These are phyloP conservation scores for Dysmachus trigonus DNA, from an alignment of 2,888 invertebrate genomes.

Conservation along the genomic window DNA sequence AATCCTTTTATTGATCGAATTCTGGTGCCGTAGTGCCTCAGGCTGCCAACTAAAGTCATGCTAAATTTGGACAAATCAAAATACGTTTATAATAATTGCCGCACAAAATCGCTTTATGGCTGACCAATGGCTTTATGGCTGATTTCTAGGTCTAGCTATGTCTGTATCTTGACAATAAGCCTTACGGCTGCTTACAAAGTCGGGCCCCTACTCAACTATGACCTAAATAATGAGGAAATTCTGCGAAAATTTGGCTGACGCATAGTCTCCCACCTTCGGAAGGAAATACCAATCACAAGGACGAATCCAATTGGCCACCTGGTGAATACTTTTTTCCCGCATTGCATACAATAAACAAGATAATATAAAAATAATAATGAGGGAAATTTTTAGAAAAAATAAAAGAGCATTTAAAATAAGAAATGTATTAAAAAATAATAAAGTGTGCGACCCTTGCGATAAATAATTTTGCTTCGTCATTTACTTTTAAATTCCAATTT, in stretches of 20 bases:
- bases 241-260: not conserved
- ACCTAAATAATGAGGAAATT: conserved; percentile 17
- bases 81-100: not conserved
- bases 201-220: not conserved
- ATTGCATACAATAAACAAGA: not conserved
- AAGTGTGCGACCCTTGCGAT: not conserved
- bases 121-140: not conserved
- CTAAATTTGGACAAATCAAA: not conserved
- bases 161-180: not conserved
- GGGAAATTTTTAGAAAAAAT: not conserved
- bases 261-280: not conserved
- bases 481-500: not conserved
- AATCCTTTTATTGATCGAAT: not conserved
- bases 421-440: not conserved
- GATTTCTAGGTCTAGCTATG: not conserved
- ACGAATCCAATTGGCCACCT: not conserved
- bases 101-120: not conserved
- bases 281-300: not conserved
- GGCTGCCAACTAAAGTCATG: not conserved
- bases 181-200: not conserved
- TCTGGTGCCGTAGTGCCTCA: not conserved
- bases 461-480: not conserved
- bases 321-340: not conserved
- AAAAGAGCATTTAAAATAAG: not conserved
- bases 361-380: not conserved